phyloP scores from a whole-genome alignment of 2,113 vertebrate genomes.

The Lycaon pictus region DNA sequence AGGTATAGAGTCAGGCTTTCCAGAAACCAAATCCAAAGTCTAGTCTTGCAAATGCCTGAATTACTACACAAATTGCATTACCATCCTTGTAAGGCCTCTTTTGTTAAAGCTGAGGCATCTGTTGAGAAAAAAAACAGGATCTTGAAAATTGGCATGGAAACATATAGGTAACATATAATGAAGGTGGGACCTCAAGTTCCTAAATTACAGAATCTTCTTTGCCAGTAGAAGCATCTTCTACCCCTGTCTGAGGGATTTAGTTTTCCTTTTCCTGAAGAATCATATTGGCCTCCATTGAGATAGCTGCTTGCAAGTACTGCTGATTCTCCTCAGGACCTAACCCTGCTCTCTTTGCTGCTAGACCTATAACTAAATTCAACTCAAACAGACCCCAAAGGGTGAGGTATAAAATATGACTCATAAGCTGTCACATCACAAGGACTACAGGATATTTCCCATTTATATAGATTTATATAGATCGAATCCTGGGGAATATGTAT shows the following conservation, averaged over 20 bases:
- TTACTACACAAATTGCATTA: neutral
- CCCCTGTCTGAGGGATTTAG: neutral
- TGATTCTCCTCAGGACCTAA: neutral
- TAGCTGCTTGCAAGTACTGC: neutral
- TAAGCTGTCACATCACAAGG: neutral
- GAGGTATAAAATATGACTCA: neutral
- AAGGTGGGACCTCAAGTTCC: neutral
- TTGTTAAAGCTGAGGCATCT: neutral
- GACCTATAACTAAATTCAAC: neutral
- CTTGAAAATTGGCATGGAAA: neutral
- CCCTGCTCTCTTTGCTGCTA: neutral
- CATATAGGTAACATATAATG: neutral
- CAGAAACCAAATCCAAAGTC: neutral
- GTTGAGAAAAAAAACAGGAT: neutral
- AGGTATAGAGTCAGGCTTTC: neutral
- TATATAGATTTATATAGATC: neutral
- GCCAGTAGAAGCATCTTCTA: neutral
- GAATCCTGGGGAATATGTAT: neutral
- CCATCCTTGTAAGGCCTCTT: neutral
- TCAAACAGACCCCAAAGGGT: neutral
- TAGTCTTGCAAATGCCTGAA: neutral
- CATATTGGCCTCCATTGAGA: neutral
- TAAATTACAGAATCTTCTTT: neutral
- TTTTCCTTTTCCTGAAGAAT: neutral
- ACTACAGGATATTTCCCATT: neutral